Conservation (phyloP, 2,888 invertebrate species). For the Pemphredon lugubris region DNA sequence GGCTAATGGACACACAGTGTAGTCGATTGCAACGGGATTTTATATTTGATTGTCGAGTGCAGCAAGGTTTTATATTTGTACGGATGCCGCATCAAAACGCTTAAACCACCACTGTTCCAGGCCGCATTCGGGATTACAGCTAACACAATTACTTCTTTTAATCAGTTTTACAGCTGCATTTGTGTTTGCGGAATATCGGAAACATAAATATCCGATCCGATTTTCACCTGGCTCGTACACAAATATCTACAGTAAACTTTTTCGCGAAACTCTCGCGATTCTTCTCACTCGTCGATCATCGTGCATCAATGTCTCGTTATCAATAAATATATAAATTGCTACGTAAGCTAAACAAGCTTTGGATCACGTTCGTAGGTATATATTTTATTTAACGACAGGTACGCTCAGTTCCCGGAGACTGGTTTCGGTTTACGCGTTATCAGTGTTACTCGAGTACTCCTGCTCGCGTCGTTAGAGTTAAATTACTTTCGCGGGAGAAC, state of each 20-base stretch:
- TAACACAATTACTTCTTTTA: neutral
- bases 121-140: conserved; percentile 10
- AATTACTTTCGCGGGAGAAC: conserved; percentile 63
- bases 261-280: neutral
- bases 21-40: conserved; percentile 3
- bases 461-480: conserved; percentile 58
- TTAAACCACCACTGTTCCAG: neutral
- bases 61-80: conserved; percentile 10
- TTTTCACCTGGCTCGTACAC: neutral
- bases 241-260: neutral
- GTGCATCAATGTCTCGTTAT: no score
- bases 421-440: conserved; percentile 35
- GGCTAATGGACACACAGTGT: conserved; percentile 9
- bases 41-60: neutral
- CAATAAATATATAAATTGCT: no score
- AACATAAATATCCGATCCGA: neutral
- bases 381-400: no score
- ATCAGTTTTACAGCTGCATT: neutral
- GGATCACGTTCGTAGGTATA: no score
- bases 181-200: neutral
- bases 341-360: no score
- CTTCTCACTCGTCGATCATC: no score
- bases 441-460: conserved; percentile 39
- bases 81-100: conserved; percentile 16
- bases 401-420: neutral